A percentile compares a stretch with the other conserved stretches of the same genome.
These are phyloP conservation scores for Menidia beryllina DNA, from an alignment of 2,113 vertebrate species.

Conservation along the genomic window DNA sequence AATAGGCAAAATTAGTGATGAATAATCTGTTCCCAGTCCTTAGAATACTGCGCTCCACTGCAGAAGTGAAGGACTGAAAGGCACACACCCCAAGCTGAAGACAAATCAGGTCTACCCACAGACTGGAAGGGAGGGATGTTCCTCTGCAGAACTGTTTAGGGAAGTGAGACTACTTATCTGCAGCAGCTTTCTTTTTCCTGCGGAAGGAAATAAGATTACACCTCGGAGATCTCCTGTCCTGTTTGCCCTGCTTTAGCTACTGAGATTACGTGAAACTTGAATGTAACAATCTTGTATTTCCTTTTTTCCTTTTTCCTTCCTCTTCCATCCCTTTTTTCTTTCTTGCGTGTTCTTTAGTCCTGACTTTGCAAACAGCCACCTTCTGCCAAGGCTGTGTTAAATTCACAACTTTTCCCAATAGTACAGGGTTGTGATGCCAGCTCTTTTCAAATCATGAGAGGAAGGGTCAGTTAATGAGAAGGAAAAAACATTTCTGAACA, in stretches of 20 bases:
- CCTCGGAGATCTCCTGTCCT: too few species aligned
- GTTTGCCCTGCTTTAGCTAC: constrained; percentile 5
- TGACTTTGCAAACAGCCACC: neutral
- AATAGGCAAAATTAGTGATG: constrained; percentile 8
- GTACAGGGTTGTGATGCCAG: too few species aligned
- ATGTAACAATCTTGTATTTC: neutral
- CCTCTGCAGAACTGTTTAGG: neutral
- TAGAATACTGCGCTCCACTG: neutral
- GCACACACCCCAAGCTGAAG: neutral
- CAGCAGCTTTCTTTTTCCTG: constrained; percentile 57
- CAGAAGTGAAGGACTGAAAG: neutral
- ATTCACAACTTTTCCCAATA: too few species aligned
- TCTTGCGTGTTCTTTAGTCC: neutral
- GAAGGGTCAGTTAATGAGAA: too few species aligned
- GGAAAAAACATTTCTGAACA: too few species aligned
- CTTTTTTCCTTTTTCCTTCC: too few species aligned
- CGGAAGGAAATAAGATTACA: constrained; percentile 42
- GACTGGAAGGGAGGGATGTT: constrained; percentile 1
- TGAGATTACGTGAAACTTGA: neutral
- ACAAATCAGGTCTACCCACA: constrained; percentile 3
- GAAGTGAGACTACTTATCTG: constrained; percentile 27
- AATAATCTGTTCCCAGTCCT: neutral
- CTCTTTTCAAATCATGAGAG: too few species aligned
- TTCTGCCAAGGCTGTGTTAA: too few species aligned
- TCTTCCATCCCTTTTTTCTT: too few species aligned